Conservation (phyloP, 1,140 invertebrate genomes). For the Plectus sambesii region DNA sequence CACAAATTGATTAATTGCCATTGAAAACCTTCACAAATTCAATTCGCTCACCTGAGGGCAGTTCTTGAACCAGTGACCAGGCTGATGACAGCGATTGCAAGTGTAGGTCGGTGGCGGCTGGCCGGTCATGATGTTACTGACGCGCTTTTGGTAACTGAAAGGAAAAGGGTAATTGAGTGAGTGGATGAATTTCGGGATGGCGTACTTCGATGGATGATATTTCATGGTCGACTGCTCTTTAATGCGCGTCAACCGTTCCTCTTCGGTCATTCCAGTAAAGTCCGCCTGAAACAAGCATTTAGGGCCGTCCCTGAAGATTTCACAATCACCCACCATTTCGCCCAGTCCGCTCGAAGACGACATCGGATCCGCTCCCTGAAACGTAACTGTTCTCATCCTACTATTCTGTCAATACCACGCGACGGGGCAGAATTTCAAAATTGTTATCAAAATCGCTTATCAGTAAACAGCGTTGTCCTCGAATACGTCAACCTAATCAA, state of each 20-base stretch:
- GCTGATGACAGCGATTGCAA: constrained; percentile 80
- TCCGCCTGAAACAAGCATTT: constrained; percentile 58
- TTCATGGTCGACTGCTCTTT: constrained; percentile 88
- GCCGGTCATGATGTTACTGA: constrained; percentile 59
- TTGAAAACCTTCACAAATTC: background rate
- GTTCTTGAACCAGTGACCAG: constrained; percentile 89
- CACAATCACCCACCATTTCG: too few relatives aligned
- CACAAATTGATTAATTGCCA: background rate
- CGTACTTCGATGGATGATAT: constrained; percentile 90
- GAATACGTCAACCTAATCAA: too few relatives aligned
- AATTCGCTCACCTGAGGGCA: constrained; percentile 65
- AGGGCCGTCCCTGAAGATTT: too few relatives aligned
- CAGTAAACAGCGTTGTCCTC: too few relatives aligned
- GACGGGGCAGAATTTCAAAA: too few relatives aligned
- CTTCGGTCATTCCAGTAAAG: constrained; percentile 76
- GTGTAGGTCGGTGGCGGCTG: constrained; percentile 75
- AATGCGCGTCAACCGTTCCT: constrained; percentile 92
- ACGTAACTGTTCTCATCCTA: too few relatives aligned
- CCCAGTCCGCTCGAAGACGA: too few relatives aligned
- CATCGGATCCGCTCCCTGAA: too few relatives aligned
- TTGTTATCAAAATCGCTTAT: too few relatives aligned
- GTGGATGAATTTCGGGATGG: constrained; percentile 24
- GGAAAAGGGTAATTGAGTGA: constrained; percentile 6
- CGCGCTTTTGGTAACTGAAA: constrained; percentile 30
- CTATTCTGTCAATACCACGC: too few relatives aligned